Evolutionary conservation across 2,797 vertebrate genomes (phyloP).

Genomic region (Myotis daubentonii): DNA sequence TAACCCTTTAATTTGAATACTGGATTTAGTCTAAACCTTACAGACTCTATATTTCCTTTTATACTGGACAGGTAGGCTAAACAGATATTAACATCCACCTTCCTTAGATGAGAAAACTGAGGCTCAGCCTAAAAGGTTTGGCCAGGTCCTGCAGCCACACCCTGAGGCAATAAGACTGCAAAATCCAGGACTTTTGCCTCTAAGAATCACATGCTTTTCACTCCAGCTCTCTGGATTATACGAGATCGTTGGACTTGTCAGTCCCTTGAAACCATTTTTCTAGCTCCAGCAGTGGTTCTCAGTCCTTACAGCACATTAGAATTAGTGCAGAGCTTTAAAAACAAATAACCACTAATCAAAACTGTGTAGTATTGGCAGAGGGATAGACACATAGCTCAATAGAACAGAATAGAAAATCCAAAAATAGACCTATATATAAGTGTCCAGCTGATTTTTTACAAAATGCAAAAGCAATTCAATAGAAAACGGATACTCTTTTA

Average conservation of each 20-base stretch:
- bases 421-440: background rate
- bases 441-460: background rate
- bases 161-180: background rate
- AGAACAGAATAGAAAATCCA: conserved; percentile 7
- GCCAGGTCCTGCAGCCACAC: background rate
- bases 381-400: background rate
- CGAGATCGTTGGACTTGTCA: background rate
- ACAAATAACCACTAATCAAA: conserved; percentile 14
- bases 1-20: conserved; percentile 16
- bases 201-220: background rate
- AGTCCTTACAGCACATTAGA: background rate
- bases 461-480: background rate
- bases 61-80: background rate
- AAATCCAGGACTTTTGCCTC: background rate
- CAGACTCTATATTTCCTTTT: background rate
- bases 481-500: background rate
- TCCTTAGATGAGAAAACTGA: background rate
- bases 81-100: background rate
- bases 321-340: background rate
- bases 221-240: background rate
- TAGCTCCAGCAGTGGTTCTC: background rate
- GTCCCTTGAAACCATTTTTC: background rate
- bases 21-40: background rate
- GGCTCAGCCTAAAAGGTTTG: background rate
- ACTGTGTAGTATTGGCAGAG: background rate